These are phyloP conservation scores for Sebastes matsubarae DNA, from an alignment of 2,797 vertebrate species.

Conservation along the genomic window DNA sequence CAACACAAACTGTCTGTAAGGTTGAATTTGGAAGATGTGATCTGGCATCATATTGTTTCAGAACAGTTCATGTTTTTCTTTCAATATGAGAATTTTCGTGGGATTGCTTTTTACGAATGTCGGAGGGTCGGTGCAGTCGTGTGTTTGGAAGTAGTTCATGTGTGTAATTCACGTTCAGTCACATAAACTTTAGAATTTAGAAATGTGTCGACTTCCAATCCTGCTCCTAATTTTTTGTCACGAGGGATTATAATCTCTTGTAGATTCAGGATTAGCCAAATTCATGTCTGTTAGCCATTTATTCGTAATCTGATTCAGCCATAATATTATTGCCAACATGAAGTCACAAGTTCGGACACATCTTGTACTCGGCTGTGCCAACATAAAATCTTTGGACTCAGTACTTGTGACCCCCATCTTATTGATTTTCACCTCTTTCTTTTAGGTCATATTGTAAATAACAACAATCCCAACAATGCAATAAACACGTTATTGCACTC, in stretches of 20 bases:
- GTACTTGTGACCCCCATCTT: conserved; percentile 45
- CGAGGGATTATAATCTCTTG: conserved; percentile 4
- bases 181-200: conserved; percentile 49
- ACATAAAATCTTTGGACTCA: conserved; percentile 42
- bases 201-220: conserved; percentile 24
- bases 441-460: conserved; percentile 75
- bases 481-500: conserved; percentile 79
- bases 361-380: conserved; percentile 57
- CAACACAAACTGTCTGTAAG: conserved; percentile 37
- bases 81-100: neutral
- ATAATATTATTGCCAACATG: conserved; percentile 33
- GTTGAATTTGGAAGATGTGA: conserved; percentile 21
- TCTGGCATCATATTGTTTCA: conserved; percentile 10
- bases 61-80: conserved; percentile 1
- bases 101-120: conserved; percentile 44
- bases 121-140: conserved; percentile 33
- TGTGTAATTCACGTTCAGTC: conserved; percentile 58
- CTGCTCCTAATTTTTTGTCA: conserved; percentile 12
- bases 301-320: conserved; percentile 34
- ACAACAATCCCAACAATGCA: conserved; percentile 77
- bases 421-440: conserved; percentile 38
- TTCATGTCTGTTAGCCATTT: conserved; percentile 4
- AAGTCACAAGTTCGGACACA: conserved; percentile 36
- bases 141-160: conserved; percentile 60
- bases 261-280: conserved; percentile 34